Conservation (phyloP, 2,888 invertebrate species). For the Cheilosia soror region DNA sequence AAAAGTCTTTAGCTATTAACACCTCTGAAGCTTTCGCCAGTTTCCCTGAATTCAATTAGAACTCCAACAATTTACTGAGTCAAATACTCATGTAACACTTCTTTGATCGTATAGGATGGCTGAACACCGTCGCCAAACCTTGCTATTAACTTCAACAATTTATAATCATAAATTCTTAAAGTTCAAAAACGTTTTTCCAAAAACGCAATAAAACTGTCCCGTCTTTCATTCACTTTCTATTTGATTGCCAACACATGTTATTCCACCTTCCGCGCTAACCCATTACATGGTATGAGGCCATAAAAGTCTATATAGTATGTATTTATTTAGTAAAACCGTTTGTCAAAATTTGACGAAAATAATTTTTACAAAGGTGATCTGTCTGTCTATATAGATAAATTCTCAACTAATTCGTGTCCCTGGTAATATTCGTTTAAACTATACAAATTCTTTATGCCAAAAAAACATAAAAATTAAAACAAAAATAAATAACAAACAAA, state of each 20-base stretch:
- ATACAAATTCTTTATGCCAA: constrained; percentile 35
- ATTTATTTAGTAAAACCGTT: constrained; percentile 45
- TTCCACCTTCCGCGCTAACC: constrained; percentile 45
- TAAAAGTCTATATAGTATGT: constrained; percentile 56
- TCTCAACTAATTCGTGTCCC: constrained; percentile 25
- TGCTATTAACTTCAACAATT: background rate
- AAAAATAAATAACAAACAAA: constrained; percentile 41
- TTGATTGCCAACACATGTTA: constrained; percentile 65
- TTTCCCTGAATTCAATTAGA: background rate
- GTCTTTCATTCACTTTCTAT: constrained; percentile 24
- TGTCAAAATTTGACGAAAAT: constrained; percentile 50
- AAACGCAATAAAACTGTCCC: constrained; percentile 43
- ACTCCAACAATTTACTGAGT: background rate
- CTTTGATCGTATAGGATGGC: background rate
- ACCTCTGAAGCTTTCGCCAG: too few relatives aligned
- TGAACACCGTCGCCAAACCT: background rate
- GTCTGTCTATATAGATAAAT: constrained; percentile 29
- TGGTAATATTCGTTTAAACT: constrained; percentile 17
- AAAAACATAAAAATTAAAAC: constrained; percentile 15
- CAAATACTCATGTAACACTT: background rate
- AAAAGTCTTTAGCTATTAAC: too few relatives aligned
- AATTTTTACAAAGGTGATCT: constrained; percentile 36
- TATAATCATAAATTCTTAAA: background rate
- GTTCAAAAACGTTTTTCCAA: background rate
- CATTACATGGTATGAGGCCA: constrained; percentile 45